A percentile compares a stretch with the other conserved stretches of the same genome.
Conservation (phyloP, 2,888 invertebrate species). For the Drosophila limbata region DNA sequence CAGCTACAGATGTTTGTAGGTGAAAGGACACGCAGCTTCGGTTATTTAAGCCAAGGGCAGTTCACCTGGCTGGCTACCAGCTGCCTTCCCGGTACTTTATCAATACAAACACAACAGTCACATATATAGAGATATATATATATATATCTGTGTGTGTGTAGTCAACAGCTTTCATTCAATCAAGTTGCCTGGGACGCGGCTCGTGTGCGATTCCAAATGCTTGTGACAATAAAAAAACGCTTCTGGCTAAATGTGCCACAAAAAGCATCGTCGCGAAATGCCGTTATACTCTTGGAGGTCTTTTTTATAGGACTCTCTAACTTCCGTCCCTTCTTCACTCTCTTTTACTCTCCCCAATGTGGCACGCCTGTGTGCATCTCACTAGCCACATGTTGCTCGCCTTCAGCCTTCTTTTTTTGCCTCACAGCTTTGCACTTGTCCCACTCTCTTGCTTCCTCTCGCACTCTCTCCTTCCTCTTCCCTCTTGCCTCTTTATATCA, state of each 20-base stretch:
- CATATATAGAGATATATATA: conserved; percentile 2
- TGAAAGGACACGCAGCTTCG: conserved; percentile 29
- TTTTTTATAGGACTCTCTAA: conserved; percentile 16
- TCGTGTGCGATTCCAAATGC: conserved; percentile 47
- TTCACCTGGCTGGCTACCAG: conserved; percentile 11
- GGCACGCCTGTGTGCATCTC: conserved; percentile 20
- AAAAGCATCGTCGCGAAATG: conserved; percentile 35
- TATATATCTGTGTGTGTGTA: conserved; percentile 10
- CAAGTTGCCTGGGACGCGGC: conserved; percentile 33
- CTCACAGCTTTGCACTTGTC: conserved; percentile 4
- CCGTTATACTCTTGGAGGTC: conserved; percentile 22
- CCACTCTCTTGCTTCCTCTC: neutral
- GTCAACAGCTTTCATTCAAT: conserved; percentile 51
- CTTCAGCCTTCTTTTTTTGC: conserved; percentile 6
- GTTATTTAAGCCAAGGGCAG: conserved; percentile 45
- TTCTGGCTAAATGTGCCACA: conserved; percentile 44
- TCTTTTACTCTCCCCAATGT: neutral
- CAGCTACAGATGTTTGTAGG: conserved; percentile 21
- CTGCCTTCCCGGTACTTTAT: conserved; percentile 47
- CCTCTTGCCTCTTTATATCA: neutral
- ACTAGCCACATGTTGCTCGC: conserved; percentile 51
- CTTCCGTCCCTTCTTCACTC: neutral
- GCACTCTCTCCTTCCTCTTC: neutral
- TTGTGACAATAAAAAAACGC: conserved; percentile 54
- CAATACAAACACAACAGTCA: conserved; percentile 30